Evolutionary conservation across 2,113 vertebrate species (phyloP).

Genomic region (Laticauda laticaudata): DNA sequence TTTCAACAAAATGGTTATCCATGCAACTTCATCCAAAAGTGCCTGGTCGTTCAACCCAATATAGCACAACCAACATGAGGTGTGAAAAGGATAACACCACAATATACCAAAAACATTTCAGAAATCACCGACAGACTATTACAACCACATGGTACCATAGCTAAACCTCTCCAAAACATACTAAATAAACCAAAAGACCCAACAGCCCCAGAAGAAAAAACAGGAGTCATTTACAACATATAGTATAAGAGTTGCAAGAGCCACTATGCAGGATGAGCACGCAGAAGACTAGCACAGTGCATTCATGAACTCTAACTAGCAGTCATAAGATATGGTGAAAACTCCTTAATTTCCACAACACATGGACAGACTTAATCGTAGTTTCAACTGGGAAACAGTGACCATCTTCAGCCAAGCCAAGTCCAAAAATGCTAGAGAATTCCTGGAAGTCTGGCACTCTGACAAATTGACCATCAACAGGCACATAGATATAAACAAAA

Average conservation of each 20-base stretch:
- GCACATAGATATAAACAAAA: background rate
- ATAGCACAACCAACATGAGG: background rate
- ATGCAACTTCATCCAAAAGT: background rate
- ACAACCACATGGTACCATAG: background rate
- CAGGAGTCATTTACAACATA: background rate
- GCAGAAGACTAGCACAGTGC: background rate
- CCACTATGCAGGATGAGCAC: background rate
- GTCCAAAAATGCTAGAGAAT: background rate
- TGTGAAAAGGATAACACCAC: background rate
- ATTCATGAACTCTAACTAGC: background rate
- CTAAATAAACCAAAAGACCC: background rate
- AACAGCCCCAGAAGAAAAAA: background rate
- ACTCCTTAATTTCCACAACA: background rate
- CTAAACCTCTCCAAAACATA: background rate
- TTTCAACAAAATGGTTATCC: background rate
- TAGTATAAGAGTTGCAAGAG: background rate
- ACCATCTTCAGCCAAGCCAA: background rate
- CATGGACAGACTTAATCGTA: background rate
- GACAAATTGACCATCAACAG: background rate
- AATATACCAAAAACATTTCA: background rate
- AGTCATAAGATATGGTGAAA: background rate
- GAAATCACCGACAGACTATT: background rate
- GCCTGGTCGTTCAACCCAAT: background rate
- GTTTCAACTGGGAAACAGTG: background rate
- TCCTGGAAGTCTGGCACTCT: background rate